These are phyloP conservation scores for Hoplias malabaricus DNA, from an alignment of 2,113 vertebrate species.

Conservation along the genomic window DNA sequence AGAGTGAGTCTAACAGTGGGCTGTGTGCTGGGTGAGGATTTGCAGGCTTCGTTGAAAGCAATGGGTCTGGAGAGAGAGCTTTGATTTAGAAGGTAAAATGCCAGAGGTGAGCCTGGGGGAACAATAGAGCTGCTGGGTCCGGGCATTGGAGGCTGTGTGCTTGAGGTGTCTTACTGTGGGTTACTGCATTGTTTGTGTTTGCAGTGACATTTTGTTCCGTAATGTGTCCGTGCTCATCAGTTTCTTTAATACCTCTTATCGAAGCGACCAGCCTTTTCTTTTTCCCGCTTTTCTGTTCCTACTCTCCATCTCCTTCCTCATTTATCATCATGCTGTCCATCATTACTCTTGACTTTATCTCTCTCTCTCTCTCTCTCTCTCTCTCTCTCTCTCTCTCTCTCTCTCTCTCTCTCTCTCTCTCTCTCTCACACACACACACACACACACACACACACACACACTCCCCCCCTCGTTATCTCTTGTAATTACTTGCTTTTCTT, in stretches of 20 bases:
- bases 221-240: not conserved
- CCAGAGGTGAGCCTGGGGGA: slow-evolving; percentile 14
- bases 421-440: no score
- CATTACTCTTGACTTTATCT: not conserved
- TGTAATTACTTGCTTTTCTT: not conserved
- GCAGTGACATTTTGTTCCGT: not conserved
- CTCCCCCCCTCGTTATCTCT: slow-evolving; percentile 36
- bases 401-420: not conserved
- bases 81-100: slow-evolving; percentile 15
- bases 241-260: no score
- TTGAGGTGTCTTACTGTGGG: not conserved
- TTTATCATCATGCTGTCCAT: not conserved
- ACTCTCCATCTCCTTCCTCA: not conserved
- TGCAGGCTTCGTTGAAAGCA: not conserved
- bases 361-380: not conserved
- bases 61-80: not conserved
- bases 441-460: no score
- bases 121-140: not conserved
- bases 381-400: not conserved
- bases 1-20: not conserved
- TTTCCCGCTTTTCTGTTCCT: not conserved
- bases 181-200: not conserved
- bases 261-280: no score
- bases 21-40: not conserved
- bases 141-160: not conserved